A percentile compares a stretch with the other conserved stretches of the same genome.
phyloP scores from a whole-genome alignment of 2,113 vertebrate species.

The Pelecanus crispus region DNA sequence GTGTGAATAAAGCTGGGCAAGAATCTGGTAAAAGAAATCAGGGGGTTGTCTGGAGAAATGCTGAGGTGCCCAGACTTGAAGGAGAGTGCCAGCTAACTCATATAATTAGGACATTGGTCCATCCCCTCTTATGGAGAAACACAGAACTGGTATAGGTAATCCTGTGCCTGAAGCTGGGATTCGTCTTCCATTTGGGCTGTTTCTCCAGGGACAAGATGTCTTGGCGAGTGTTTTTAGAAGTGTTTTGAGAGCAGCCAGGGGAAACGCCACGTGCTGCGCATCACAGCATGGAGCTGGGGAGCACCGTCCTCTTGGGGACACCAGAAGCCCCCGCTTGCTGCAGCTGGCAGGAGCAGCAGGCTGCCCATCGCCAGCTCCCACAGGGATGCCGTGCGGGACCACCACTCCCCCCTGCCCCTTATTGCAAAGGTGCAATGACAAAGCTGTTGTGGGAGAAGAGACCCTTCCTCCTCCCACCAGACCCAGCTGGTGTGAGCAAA shows the following conservation, averaged over 20 bases:
- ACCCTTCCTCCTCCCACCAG: background rate
- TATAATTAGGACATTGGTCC: background rate
- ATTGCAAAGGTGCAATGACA: background rate
- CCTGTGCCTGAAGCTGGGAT: background rate
- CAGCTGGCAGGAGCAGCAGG: background rate
- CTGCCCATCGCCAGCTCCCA: background rate
- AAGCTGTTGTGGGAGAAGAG: accelerated
- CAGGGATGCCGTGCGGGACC: background rate
- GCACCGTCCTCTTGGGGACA: accelerated
- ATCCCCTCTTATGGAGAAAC: background rate
- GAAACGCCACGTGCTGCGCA: background rate
- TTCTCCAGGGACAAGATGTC: background rate
- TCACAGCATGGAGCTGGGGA: background rate
- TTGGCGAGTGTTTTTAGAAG: background rate
- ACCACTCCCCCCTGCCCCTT: accelerated
- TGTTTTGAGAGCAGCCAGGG: background rate
- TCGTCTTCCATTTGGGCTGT: background rate
- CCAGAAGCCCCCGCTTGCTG: background rate
- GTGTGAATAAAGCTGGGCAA: background rate
- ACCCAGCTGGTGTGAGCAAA: background rate
- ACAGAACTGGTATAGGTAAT: background rate
- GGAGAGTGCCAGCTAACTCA: background rate
- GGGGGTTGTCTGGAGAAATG: background rate
- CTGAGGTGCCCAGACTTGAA: background rate
- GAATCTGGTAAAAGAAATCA: background rate